Evolutionary conservation across 2,113 vertebrate genomes (phyloP), one percentile per base, ranked within the genome.

Genomic region (rabbit (Oryctolagus cuniculus)): DNA sequence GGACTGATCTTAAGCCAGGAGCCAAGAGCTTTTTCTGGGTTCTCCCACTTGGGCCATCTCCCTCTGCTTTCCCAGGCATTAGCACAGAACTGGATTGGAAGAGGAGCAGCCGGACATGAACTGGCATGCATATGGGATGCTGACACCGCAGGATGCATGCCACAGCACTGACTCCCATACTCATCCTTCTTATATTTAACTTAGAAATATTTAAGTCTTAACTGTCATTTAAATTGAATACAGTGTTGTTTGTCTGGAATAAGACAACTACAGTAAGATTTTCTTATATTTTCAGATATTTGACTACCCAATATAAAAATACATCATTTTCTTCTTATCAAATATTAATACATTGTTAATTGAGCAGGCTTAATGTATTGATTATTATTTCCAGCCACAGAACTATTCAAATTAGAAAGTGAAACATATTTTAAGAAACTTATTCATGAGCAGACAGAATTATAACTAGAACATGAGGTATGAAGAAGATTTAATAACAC

Each of bases 391-490:
- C 3, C 15, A 82, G 24, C 5, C 31, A 85, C 4, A 53, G 16
- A 85, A 81, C 73, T 72, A 69, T 44, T 89, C 21, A 84, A 55
- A 74, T 80, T 29, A 49, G 53, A n/a, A 69, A 91, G 79, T 73
- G 55, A 69, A 77, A 31, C 10, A 55, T 44, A 34, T 93, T 92
- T 58, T 95, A 80, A 89, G 61, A 72, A 80, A 83, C 13, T 79
- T 89, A 49, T 10, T 69, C 22, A 53, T 49, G 19, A 77, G 7
- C 1, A 73, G 31, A 73, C 12, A 91, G 25, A 63, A 82, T 86
- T 44, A 21, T 69, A 85, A 72, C 21, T 89, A 88, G 10, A 63
- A 89, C 17, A 82, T 80, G 66, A 86, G 86, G 55, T 64, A 38
- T 17, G 31, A 78, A 53, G 29, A 21, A 36, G 9, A 83, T 49